A percentile compares a stretch with the other conserved stretches of the same genome.
Conservation (phyloP, 2,113 vertebrate species). For the Malaclemys terrapin region DNA sequence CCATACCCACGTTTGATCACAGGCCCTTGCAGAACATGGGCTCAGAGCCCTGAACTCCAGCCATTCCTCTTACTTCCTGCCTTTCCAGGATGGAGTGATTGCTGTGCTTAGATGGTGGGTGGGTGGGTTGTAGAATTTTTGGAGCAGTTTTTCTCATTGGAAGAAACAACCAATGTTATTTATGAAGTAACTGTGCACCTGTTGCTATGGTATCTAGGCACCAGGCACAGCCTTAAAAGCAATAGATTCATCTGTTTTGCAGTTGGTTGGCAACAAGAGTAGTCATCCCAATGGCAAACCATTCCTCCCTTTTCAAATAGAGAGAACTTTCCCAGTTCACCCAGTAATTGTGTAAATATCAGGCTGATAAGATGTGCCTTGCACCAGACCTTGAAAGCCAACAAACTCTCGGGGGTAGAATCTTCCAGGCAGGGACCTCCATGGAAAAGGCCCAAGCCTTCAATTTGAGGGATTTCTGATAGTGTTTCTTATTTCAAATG, state of each 20-base stretch:
- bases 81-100: not conserved
- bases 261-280: not conserved
- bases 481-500: not conserved
- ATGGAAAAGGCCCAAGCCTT: not conserved
- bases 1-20: not conserved
- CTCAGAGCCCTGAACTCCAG: not conserved
- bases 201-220: not conserved
- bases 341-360: fast-evolving
- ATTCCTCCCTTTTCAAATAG: not conserved
- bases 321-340: not conserved
- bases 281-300: not conserved
- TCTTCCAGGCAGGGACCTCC: not conserved
- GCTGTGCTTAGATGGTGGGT: too few species aligned
- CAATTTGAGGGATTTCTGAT: fast-evolving
- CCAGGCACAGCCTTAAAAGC: fast-evolving
- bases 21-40: not conserved
- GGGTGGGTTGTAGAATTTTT: not conserved
- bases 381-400: not conserved
- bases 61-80: not conserved
- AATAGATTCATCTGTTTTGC: not conserved
- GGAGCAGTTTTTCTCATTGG: not conserved
- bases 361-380: not conserved
- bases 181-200: fast-evolving
- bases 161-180: not conserved
- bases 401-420: not conserved